Evolutionary conservation across 2,797 vertebrate species (phyloP).

Genomic region (Bradypodion ventrale): DNA sequence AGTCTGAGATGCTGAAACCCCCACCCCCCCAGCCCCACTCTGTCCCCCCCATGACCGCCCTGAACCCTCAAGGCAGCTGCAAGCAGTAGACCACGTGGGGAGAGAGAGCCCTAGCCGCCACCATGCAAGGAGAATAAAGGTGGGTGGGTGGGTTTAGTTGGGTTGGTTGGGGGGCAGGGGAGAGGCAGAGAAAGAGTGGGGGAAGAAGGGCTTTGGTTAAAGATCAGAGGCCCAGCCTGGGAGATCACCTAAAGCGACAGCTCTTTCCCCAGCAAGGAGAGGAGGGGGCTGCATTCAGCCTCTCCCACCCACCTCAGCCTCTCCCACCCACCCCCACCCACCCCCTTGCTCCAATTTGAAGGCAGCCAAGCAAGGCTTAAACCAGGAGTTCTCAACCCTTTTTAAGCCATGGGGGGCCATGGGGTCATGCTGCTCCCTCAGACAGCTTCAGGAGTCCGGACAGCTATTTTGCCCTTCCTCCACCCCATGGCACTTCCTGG

Average conservation of each 20-base stretch:
- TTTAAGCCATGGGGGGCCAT: no score
- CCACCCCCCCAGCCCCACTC: no score
- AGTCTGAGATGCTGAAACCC: rapidly evolving
- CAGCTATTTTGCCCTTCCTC: no score
- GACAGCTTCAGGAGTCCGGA: no score
- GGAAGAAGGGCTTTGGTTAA: neutral
- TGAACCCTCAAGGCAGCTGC: slow-evolving; percentile 30
- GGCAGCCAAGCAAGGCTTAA: neutral
- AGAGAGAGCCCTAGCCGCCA: slow-evolving; percentile 7
- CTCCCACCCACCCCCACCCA: neutral
- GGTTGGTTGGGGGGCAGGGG: neutral
- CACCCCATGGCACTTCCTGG: no score
- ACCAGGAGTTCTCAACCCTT: no score
- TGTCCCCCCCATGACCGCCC: neutral
- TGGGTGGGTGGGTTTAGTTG: neutral
- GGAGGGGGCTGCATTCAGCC: neutral
- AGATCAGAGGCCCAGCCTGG: slow-evolving; percentile 21
- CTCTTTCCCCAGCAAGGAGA: neutral
- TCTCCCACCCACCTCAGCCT: neutral
- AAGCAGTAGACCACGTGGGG: neutral
- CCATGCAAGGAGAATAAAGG: neutral
- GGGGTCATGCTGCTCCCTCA: no score
- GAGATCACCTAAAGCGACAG: slow-evolving; percentile 32
- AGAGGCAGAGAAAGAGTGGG: neutral
- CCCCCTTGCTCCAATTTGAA: neutral